These are phyloP conservation scores for Tetragonula clypearis DNA, from an alignment of 1,140 invertebrate species.

Conservation along the genomic window DNA sequence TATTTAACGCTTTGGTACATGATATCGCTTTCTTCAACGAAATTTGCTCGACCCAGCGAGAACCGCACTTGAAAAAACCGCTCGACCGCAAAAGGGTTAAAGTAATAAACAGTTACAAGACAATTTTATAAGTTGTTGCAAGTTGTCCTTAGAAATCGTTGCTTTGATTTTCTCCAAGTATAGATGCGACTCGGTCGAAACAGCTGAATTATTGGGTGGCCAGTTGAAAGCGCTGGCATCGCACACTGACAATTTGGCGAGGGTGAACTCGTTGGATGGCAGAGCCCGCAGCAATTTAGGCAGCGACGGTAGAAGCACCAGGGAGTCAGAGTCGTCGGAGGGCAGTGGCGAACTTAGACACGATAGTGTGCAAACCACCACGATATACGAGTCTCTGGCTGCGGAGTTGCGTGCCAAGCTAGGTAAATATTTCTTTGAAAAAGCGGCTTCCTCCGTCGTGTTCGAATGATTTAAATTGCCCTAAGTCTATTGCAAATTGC, in stretches of 20 bases:
- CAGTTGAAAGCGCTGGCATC: constrained; percentile 92
- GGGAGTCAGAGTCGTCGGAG: constrained; percentile 88
- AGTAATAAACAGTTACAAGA: no score
- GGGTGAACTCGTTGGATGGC: constrained; percentile 85
- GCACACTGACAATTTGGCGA: constrained; percentile 93
- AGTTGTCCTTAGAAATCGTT: neutral
- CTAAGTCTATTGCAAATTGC: neutral
- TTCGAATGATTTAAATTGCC: neutral
- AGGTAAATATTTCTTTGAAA: constrained; percentile 71
- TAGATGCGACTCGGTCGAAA: constrained; percentile 95
- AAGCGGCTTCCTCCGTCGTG: neutral
- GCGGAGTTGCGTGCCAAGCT: constrained; percentile 95
- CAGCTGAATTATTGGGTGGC: constrained; percentile 91
- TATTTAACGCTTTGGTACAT: no score
- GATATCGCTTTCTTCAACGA: no score
- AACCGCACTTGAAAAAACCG: no score
- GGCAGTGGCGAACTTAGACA: constrained; percentile 85
- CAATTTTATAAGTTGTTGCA: neutral
- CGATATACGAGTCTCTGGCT: constrained; percentile 94
- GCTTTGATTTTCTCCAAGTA: neutral
- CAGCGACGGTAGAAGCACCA: constrained; percentile 88
- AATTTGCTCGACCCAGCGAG: no score
- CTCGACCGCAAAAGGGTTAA: no score
- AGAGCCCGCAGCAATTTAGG: constrained; percentile 87
- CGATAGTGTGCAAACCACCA: constrained; percentile 83